A percentile compares a stretch with the other conserved stretches of the same genome.
phyloP scores from a whole-genome alignment of 2,888 invertebrate genomes.

The Pinctada fucata region DNA sequence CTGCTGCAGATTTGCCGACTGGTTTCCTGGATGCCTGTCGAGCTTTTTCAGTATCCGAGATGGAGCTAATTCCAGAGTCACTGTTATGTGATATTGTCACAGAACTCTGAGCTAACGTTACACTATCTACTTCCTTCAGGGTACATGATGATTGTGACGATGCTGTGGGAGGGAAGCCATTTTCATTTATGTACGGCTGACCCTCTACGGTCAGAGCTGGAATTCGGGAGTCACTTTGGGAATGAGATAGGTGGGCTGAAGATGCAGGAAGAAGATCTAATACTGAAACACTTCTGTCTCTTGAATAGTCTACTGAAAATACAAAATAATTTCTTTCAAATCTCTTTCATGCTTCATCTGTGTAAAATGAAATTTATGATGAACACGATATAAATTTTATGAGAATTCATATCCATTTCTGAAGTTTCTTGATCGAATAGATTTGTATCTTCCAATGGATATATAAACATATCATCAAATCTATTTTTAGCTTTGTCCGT shows the following conservation, averaged over 20 bases:
- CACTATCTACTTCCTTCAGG: background rate
- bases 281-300: conserved; percentile 27
- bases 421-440: no score
- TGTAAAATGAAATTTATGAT: no score
- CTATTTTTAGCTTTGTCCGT: no score
- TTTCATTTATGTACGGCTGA: background rate
- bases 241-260: conserved; percentile 44
- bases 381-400: no score
- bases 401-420: no score
- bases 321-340: background rate
- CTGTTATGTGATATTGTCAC: conserved; percentile 21
- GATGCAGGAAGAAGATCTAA: conserved; percentile 9
- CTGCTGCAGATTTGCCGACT: conserved; percentile 31
- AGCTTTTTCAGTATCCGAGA: conserved; percentile 5
- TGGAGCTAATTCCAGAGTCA: conserved; percentile 55
- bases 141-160: background rate
- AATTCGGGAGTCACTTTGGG: conserved; percentile 61
- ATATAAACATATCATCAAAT: no score
- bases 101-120: background rate
- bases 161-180: background rate
- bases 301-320: conserved; percentile 29
- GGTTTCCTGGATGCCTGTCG: conserved; percentile 37
- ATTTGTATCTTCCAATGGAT: no score
- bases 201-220: background rate
- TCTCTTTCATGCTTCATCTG: no score